Conservation (phyloP, 2,797 vertebrate genomes). For the Ibycter americanus region DNA sequence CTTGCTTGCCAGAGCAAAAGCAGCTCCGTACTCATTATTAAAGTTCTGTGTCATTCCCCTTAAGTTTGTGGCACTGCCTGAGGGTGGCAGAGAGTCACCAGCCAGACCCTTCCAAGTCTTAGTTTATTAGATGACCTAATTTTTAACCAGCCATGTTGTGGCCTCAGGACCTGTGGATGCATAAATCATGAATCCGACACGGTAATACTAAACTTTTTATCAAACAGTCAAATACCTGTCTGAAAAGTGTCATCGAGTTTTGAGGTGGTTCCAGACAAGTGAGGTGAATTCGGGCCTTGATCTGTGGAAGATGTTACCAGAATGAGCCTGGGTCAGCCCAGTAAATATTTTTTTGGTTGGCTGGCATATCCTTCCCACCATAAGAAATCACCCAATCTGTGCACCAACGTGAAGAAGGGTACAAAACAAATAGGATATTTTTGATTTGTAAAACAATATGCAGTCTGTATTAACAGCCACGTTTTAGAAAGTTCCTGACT, state of each 20-base stretch:
- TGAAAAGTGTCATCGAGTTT: neutral
- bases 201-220: neutral
- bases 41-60: neutral
- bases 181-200: neutral
- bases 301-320: neutral
- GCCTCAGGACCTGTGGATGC: neutral
- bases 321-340: neutral
- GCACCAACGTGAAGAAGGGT: neutral
- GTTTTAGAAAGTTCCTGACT: neutral
- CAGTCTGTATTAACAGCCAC: neutral
- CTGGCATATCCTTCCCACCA: neutral
- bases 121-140: neutral
- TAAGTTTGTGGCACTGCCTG: neutral
- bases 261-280: neutral
- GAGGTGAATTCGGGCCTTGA: neutral
- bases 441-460: neutral
- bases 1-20: neutral
- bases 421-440: neutral
- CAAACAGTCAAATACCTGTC: neutral
- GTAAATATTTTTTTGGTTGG: neutral
- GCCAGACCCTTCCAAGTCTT: neutral
- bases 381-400: neutral
- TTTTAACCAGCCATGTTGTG: neutral
- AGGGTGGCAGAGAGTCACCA: neutral
- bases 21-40: neutral